Base-by-base conservation (phyloP, 2,113 vertebrate genomes). In the Limnothrissa miodon region DNA sequence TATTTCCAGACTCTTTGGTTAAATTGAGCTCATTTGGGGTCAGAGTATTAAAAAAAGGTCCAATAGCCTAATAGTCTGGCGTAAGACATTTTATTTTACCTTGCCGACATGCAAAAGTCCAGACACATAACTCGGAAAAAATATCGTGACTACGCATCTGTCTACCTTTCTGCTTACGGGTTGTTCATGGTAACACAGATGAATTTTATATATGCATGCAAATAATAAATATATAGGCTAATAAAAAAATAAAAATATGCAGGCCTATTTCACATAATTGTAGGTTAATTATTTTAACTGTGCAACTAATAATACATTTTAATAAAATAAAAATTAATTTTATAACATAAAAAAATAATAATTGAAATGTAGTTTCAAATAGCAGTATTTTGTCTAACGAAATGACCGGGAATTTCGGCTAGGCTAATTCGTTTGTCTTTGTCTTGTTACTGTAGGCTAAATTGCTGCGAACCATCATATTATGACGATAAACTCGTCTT, bases 1-100 rank as follows among this genome's bases (percentile, higher is more conserved):
- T 53, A 85, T 84, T 85, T 89, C 83, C 81, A 83, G 86, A 87
- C 86, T 33, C 66, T 74, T 13, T 74, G 66, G 66, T 74, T 74
- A 74, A 74, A 74, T 74, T 74, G 66, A 74, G 66, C 66, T 39
- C 66, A 74, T 74, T 36, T 74, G 29, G 66, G 66, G 66, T 74
- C 66, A 74, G 29, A 33, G 29, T 74, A 74, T 4, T n/a, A 74
- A 74, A 74, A 15, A 15, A 4, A 36, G 66, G 29, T 33, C 15
- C 29, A 36, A 21, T 23, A n/a, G n/a, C n/a, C n/a, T n/a, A 25
- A 62, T 62, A 62, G 59, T 25, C n/a, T 5, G 59, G 23, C 66
- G 17, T 42, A 2, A 6, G 42, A 74, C 66, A 74, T 74, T 74
- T 66, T 29, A 29, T 66, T 66, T 74, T 74, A 33, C 11, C 62